Conservation (phyloP, 2,113 vertebrate genomes). For the Pseudorasbora parva region DNA sequence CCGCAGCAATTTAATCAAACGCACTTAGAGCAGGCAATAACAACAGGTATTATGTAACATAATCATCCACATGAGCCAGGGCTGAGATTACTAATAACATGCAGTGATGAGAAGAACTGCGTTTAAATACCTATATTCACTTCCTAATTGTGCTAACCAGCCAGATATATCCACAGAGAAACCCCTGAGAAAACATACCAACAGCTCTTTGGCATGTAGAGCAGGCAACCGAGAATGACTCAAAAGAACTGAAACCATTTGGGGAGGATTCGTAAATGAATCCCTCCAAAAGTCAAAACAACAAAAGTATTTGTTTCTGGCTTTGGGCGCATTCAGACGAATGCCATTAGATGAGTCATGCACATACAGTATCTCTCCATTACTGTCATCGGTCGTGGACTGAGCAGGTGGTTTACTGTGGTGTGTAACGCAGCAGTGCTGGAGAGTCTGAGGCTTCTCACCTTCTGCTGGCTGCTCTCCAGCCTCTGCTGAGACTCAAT, state of each 20-base stretch:
- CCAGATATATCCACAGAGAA: slow-evolving; percentile 19
- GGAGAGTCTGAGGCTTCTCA: slow-evolving; percentile 64
- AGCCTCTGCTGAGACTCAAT: slow-evolving; percentile 59
- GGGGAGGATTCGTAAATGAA: slow-evolving; percentile 28
- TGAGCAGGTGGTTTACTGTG: slow-evolving; percentile 59
- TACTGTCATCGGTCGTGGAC: slow-evolving; percentile 30
- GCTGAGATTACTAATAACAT: slow-evolving; percentile 54
- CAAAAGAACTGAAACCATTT: slow-evolving; percentile 26
- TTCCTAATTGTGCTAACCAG: slow-evolving; percentile 36
- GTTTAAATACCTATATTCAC: slow-evolving; percentile 50
- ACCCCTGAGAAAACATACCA: slow-evolving; percentile 26
- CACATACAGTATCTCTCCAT: slow-evolving; percentile 27
- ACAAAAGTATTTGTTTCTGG: slow-evolving; percentile 32
- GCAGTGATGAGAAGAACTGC: slow-evolving; percentile 51
- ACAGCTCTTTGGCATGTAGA: slow-evolving; percentile 20
- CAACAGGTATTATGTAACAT: slow-evolving; percentile 60
- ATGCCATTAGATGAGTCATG: slow-evolving; percentile 39
- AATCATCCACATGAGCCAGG: slow-evolving; percentile 52
- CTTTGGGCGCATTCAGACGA: neutral
- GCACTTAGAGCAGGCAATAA: slow-evolving; percentile 62
- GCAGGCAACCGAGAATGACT: slow-evolving; percentile 10
- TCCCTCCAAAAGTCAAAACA: slow-evolving; percentile 13
- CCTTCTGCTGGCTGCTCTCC: slow-evolving; percentile 65
- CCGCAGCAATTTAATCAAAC: slow-evolving; percentile 65
- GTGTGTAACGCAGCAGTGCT: slow-evolving; percentile 57